Evolutionary conservation across 2,888 invertebrate genomes (phyloP).

Genomic region (Atethmia centrago): DNA sequence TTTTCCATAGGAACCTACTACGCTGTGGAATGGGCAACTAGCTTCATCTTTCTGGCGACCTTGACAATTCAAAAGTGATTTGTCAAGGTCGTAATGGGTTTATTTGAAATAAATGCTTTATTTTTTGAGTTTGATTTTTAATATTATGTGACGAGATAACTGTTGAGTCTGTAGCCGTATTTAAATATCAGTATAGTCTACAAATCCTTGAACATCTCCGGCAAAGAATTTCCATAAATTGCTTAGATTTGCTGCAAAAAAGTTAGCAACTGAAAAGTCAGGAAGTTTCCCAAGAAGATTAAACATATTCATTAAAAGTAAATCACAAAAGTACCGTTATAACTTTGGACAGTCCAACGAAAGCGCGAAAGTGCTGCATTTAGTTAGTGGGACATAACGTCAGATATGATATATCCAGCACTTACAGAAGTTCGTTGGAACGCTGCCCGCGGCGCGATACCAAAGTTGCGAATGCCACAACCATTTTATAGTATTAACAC

Average conservation of each 20-base stretch:
- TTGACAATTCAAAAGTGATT: too few species aligned
- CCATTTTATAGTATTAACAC: slow-evolving; percentile 55
- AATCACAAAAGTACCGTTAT: slow-evolving; percentile 43
- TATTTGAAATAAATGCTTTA: too few species aligned
- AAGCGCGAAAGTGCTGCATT: slow-evolving; percentile 58
- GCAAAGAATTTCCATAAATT: slow-evolving; percentile 35
- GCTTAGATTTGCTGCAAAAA: slow-evolving; percentile 25
- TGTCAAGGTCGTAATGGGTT: too few species aligned
- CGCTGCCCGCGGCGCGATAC: slow-evolving; percentile 63
- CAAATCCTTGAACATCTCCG: slow-evolving; percentile 17
- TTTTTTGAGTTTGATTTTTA: too few species aligned
- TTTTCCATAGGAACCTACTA: too few species aligned
- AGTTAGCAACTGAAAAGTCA: slow-evolving; percentile 23
- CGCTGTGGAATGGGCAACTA: too few species aligned
- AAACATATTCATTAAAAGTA: slow-evolving; percentile 50
- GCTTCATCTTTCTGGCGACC: too few species aligned
- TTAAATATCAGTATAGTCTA: neutral
- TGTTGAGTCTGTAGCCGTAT: slow-evolving; percentile 10
- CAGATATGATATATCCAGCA: slow-evolving; percentile 60
- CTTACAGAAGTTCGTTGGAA: slow-evolving; percentile 71
- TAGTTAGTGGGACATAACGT: slow-evolving; percentile 42
- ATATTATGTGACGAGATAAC: too few species aligned
- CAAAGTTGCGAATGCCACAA: slow-evolving; percentile 29
- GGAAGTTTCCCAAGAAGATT: slow-evolving; percentile 19
- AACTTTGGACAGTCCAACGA: slow-evolving; percentile 28